These are phyloP conservation scores for Taurulus bubalis DNA, from an alignment of 2,113 vertebrate genomes.

Conservation along the genomic window DNA sequence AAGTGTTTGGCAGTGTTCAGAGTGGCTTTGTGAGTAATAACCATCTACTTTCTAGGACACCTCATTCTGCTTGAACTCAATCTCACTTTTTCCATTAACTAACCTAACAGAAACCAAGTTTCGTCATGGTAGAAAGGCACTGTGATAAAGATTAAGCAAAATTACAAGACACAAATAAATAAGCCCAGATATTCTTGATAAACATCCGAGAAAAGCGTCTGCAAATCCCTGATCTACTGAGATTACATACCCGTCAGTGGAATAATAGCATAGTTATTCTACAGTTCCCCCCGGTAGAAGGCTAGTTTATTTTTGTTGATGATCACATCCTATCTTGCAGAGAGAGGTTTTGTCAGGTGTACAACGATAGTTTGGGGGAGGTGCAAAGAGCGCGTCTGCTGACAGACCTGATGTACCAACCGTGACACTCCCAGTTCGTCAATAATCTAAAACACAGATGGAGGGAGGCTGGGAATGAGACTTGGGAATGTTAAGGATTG, in stretches of 20 bases:
- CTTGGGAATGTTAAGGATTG: constrained; percentile 54
- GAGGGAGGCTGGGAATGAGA: constrained; percentile 49
- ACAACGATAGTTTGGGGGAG: constrained; percentile 48
- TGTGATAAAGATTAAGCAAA: constrained; percentile 50
- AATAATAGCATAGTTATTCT: constrained; percentile 22
- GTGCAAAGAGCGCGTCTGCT: constrained; percentile 49
- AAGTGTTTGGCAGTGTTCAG: constrained; percentile 70
- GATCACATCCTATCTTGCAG: constrained; percentile 59
- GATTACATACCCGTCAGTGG: constrained; percentile 18
- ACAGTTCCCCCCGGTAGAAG: constrained; percentile 1
- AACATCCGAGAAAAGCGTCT: constrained; percentile 52
- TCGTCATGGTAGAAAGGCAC: constrained; percentile 26
- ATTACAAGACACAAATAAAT: constrained; percentile 48
- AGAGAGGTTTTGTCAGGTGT: constrained; percentile 69
- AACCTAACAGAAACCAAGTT: constrained; percentile 30
- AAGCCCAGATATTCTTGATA: constrained; percentile 5
- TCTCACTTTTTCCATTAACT: constrained; percentile 77
- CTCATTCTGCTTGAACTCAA: constrained; percentile 58
- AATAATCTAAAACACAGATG: constrained; percentile 80
- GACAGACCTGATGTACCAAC: constrained; percentile 68
- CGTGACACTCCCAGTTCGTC: constrained; percentile 56
- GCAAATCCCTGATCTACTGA: constrained; percentile 24
- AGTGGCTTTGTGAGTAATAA: constrained; percentile 76
- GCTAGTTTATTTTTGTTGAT: constrained; percentile 64
- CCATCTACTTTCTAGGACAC: constrained; percentile 69